A percentile compares a stretch with the other conserved stretches of the same genome.
Evolutionary conservation across 2,888 invertebrate genomes (phyloP).

Genomic region (Orchesella flavescens): DNA sequence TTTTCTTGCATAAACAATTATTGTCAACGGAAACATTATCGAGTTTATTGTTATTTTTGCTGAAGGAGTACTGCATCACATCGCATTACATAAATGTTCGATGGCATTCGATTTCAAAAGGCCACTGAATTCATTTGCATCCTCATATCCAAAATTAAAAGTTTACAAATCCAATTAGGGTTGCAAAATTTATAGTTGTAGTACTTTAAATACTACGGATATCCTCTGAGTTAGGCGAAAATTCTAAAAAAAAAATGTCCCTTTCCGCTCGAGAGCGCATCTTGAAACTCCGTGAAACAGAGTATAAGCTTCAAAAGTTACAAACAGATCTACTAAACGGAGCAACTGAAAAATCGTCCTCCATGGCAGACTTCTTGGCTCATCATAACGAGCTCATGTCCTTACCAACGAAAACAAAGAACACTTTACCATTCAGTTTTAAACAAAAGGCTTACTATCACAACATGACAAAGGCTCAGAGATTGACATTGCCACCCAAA

Average conservation of each 20-base stretch:
- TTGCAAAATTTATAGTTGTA: no score
- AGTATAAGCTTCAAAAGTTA: conserved; percentile 38
- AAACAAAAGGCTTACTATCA: neutral
- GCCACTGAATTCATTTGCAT: no score
- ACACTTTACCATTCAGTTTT: conserved; percentile 27
- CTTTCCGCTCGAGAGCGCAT: conserved; percentile 30
- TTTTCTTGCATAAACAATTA: neutral
- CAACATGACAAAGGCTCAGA: conserved; percentile 21
- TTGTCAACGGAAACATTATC: conserved; percentile 29
- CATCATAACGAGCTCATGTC: conserved; percentile 41
- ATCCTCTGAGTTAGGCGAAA: no score
- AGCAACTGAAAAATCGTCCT: neutral
- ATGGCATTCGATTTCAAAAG: no score
- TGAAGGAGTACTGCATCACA: neutral
- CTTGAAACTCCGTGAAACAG: conserved; percentile 44
- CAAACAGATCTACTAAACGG: conserved; percentile 27
- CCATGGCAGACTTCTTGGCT: conserved; percentile 18
- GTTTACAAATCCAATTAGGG: no score
- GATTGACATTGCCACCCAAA: conserved; percentile 29
- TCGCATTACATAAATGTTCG: neutral
- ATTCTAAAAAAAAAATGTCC: conserved; percentile 21
- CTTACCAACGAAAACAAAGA: conserved; percentile 11
- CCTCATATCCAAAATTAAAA: no score
- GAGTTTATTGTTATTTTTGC: neutral
- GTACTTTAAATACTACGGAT: no score